Evolutionary conservation across 2,113 vertebrate genomes (phyloP), one percentile per base, ranked within the genome.

Genomic region (Pavo muticus): DNA sequence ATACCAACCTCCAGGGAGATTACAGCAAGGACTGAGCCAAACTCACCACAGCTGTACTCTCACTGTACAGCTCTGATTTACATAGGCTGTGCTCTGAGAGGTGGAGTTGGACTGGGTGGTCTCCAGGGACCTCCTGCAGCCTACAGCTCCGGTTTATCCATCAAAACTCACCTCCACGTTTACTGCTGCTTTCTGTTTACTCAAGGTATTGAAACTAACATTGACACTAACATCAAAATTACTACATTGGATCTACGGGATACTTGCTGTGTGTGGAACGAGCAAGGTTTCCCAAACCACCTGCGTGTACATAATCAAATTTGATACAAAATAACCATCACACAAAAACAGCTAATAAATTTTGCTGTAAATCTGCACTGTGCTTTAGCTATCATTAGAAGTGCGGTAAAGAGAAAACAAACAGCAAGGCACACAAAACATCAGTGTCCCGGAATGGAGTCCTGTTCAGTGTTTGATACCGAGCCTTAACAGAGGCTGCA

Each of bases 381-480:
- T 11, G 30, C 25, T 72, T 67, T 30, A 79, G 25, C 67, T 80
- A 80, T 47, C 2, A 0, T 20, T 13, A 13, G 8, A 71, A 89
- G 8, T 2, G 2, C 12, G 16, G 17, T 32, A 39, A 83, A 63
- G 1, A 65, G 30, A 70, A 42, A 89, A 87, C 1, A 1, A 75
- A 57, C 11, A 52, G 29, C 21, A 80, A 63, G 25, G 11, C 37
- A 44, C 30, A 57, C 2, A 87, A 76, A 76, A 54, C 4, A 61
- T 2, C 14, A 45, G 18, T 24, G 57, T 47, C 23, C 29, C 10
- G 63, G 25, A 79, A 63, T 16, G 23, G 25, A 61, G 11, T 45
- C 37, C 4, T 21, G 29, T 27, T 48, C 48, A 37, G 8, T 7
- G 10, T 42, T 45, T 0, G 1, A 42, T 10, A 84, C 21, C 2